Base-by-base conservation (phyloP, 30 jellyfish, hydroid and myxozoan genomes). In the Cassiopea xamachana region DNA sequence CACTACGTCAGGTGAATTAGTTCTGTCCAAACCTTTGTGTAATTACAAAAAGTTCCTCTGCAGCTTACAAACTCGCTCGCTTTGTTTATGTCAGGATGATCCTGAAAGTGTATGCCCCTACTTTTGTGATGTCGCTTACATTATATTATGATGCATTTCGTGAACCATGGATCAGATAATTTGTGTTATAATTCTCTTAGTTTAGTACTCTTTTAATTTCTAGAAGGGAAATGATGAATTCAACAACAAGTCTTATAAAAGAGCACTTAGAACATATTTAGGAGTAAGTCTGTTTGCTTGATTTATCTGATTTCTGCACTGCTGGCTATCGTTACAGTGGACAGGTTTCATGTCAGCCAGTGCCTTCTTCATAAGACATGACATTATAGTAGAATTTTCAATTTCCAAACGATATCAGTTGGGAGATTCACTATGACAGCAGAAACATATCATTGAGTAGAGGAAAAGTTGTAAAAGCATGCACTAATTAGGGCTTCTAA, bases 191-290 rank as follows among this genome's bases (percentile, higher is more conserved):
- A 51, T 51, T 51, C 4, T 9, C 4, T 51, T 2, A 51, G 64
- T 2, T 51, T 51, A 9, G 9, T 51, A 2, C 9, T 9, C 9
- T 51, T 62, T 14, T 62, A 62, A 62, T 16, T 72, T 79, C 7
- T 67, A 71, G 93, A 89, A 77, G 61, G 98, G 98, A 13, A 94
- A 94, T 85, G 98, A 94, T 2, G 96, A 90, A 18, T 94, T 94
- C 79, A 60, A 48, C 14, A 69, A 50, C 86, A 89, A 89, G 77
- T 93, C 84, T n/a, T 27, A 73, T n/a, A 50, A 49, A 43, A 72
- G 83, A 62, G 98, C 98, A 16, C 69, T 77, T 16, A 71, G 83
- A 48, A 83, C 83, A 71, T 94, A 94, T 89, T 85, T 72, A 81
- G 72, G 51, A 84, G 96, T 89, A 55, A 58, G 90, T 60, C 45